phyloP scores from a whole-genome alignment of 2,888 invertebrate species.

The Melinaea marsaeus region DNA sequence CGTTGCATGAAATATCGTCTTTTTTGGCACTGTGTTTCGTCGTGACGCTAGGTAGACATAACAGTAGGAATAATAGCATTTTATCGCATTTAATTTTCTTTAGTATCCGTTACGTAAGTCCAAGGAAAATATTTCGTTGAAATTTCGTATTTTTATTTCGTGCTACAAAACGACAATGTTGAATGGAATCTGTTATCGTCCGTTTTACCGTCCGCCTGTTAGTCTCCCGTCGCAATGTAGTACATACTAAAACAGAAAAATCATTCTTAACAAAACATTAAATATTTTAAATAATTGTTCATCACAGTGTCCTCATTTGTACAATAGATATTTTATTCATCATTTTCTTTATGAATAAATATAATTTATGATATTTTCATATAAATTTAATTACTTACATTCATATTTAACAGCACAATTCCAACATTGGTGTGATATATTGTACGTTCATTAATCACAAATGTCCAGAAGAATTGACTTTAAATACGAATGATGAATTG shows the following conservation, averaged over 20 bases:
- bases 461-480: constrained; percentile 6
- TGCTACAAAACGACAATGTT: constrained; percentile 28
- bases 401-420: neutral
- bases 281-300: neutral
- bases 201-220: constrained; percentile 20
- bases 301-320: too few relatives aligned
- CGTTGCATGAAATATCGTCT: constrained; percentile 48
- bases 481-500: constrained; percentile 4
- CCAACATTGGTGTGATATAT: neutral
- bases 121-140: constrained; percentile 21
- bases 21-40: constrained; percentile 15
- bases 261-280: neutral
- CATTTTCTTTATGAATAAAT: too few relatives aligned
- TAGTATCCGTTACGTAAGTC: constrained; percentile 21
- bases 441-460: constrained; percentile 1
- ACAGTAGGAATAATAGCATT: constrained; percentile 34
- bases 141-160: constrained; percentile 31
- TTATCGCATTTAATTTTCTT: constrained; percentile 37
- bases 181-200: constrained; percentile 25
- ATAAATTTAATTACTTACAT: neutral
- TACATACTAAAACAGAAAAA: constrained; percentile 7
- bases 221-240: constrained; percentile 5
- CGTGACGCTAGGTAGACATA: constrained; percentile 20
- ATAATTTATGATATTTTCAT: neutral
- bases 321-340: too few relatives aligned